phyloP scores from a whole-genome alignment of 2,113 vertebrate genomes.

The Syngnathus typhle region DNA sequence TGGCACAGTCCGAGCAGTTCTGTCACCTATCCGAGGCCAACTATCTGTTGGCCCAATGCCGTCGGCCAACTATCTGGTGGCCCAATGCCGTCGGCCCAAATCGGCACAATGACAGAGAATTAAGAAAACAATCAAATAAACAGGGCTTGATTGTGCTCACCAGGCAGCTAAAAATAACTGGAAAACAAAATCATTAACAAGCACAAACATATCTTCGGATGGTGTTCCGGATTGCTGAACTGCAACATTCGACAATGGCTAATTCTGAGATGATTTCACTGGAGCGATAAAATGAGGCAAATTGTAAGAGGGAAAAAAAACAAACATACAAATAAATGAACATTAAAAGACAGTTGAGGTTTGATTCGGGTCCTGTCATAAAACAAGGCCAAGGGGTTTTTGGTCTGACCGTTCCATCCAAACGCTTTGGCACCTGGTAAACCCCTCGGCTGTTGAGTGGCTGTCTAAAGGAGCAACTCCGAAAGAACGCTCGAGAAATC shows the following conservation, averaged over 20 bases:
- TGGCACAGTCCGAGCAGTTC: conserved; percentile 17
- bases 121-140: conserved; percentile 1
- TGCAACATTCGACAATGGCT: conserved; percentile 2
- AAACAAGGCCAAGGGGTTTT: conserved; percentile 21
- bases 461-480: conserved; percentile 6
- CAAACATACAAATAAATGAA: conserved; percentile 10
- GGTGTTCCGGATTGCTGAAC: neutral
- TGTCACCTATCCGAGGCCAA: conserved; percentile 12
- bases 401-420: conserved; percentile 19
- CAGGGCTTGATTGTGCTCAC: conserved; percentile 26
- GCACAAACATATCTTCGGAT: neutral
- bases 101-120: conserved; percentile 22
- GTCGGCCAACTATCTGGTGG: too few species aligned
- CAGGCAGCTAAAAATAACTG: conserved; percentile 19
- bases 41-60: conserved; percentile 39
- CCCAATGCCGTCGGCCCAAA: conserved; percentile 32
- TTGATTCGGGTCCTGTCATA: conserved; percentile 10
- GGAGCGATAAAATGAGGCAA: conserved; percentile 35
- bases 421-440: conserved; percentile 54
- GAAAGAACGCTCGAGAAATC: conserved; percentile 35
- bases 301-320: conserved; percentile 7
- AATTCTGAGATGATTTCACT: conserved; percentile 65
- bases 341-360: conserved; percentile 27
- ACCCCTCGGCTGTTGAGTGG: conserved; percentile 26
- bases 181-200: conserved; percentile 31